Evolutionary conservation across 1,140 invertebrate species (phyloP).

Genomic region (Doryteuthis pealeii): DNA sequence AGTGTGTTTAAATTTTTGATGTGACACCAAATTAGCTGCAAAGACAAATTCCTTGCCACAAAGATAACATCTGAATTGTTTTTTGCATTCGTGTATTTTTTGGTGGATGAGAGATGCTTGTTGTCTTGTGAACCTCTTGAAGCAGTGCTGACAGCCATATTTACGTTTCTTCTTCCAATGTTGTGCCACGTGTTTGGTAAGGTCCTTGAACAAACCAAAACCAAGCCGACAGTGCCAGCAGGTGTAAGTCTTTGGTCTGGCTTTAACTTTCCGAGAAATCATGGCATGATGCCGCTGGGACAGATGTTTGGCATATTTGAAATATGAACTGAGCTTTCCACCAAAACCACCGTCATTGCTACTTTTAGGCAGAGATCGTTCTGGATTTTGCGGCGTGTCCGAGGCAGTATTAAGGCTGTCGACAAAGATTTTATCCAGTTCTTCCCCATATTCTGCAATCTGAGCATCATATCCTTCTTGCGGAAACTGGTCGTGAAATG

Average conservation of each 20-base stretch:
- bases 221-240: neutral
- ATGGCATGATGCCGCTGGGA: neutral
- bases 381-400: neutral
- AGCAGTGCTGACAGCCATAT: neutral
- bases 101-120: neutral
- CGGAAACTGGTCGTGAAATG: too few species aligned
- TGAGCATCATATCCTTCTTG: neutral
- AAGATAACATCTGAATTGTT: neutral
- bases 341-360: neutral
- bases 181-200: neutral
- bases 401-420: too few species aligned
- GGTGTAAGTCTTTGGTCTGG: neutral
- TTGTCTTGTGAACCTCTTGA: neutral
- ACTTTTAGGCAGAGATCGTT: neutral
- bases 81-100: neutral
- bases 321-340: neutral
- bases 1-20: neutral
- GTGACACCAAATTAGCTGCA: neutral
- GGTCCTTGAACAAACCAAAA: neutral
- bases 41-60: neutral
- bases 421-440: neutral
- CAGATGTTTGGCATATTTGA: constrained; percentile 1
- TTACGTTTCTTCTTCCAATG: neutral
- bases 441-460: neutral
- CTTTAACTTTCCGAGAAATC: neutral